Percentiles rank a stretch among this genome's conserved stretches.
These are phyloP conservation scores for Danaus melanippus DNA, from an alignment of 1,140 invertebrate species.

Conservation along the genomic window DNA sequence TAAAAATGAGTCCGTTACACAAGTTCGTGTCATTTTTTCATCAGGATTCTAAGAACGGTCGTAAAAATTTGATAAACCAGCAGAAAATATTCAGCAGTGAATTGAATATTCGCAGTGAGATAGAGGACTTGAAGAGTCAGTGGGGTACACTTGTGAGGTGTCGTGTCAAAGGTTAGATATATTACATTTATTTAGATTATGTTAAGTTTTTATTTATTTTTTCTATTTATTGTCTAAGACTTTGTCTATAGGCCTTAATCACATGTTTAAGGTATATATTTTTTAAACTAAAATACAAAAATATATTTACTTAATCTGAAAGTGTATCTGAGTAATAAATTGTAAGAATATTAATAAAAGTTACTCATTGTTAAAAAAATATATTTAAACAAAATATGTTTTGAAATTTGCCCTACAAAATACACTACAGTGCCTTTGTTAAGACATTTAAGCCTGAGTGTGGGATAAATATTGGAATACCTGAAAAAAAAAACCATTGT, in stretches of 20 bases:
- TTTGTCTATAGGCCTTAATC: too few relatives aligned
- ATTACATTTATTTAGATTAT: constrained; percentile 1
- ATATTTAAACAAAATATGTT: constrained; percentile 5
- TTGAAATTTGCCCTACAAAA: constrained; percentile 19
- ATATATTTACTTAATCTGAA: too few relatives aligned
- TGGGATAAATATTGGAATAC: constrained; percentile 12
- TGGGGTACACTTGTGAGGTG: constrained; percentile 45
- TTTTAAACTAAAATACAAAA: too few relatives aligned
- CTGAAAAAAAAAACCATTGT: too few relatives aligned
- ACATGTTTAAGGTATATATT: too few relatives aligned
- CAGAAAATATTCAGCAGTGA: constrained; percentile 60
- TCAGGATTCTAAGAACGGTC: constrained; percentile 43
- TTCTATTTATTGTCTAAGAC: too few relatives aligned
- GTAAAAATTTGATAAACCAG: constrained; percentile 40
- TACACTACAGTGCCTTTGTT: constrained; percentile 17
- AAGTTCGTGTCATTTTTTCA: constrained; percentile 62
- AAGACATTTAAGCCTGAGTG: constrained; percentile 11
- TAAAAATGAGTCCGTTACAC: constrained; percentile 53
- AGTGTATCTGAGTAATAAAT: too few relatives aligned
- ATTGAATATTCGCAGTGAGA: constrained; percentile 51
- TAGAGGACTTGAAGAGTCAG: constrained; percentile 41
- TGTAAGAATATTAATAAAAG: too few relatives aligned
- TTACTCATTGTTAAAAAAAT: not conserved
- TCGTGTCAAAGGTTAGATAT: constrained; percentile 39
- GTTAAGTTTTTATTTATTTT: not conserved